Evolutionary conservation across 23 tunicate genomes (phyloP).

Genomic region (Phallusia fumigata): DNA sequence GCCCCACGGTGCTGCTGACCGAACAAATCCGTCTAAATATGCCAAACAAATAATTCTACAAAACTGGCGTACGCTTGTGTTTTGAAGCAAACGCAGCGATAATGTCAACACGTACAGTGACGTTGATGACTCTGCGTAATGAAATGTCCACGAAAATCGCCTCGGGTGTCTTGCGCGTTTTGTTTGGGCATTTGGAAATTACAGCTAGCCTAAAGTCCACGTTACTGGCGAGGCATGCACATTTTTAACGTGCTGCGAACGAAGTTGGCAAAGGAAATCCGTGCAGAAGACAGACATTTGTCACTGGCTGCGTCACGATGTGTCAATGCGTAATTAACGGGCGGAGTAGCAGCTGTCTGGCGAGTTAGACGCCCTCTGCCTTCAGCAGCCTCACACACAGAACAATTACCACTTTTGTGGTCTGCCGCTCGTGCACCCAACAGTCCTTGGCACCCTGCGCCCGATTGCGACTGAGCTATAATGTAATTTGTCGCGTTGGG

Average conservation of each 20-base stretch:
- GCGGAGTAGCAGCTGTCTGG: conserved; percentile 17
- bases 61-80: too few relatives aligned
- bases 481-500: neutral
- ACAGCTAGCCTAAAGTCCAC: too few relatives aligned
- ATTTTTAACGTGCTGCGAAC: neutral
- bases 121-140: too few relatives aligned
- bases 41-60: too few relatives aligned
- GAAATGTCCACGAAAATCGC: too few relatives aligned
- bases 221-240: neutral
- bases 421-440: neutral
- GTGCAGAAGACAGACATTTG: conserved; percentile 30
- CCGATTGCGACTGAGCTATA: neutral
- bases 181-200: too few relatives aligned
- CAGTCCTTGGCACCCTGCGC: neutral
- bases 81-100: too few relatives aligned
- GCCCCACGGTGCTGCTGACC: neutral
- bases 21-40: neutral
- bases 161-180: too few relatives aligned
- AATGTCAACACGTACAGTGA: too few relatives aligned
- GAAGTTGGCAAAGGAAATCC: conserved; percentile 21
- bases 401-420: neutral
- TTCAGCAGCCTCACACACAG: neutral
- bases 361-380: neutral
- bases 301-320: conserved; percentile 28
- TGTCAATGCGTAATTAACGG: conserved; percentile 20